Evolutionary conservation across 2,113 vertebrate species (phyloP).

Genomic region (Oryzias melastigma): DNA sequence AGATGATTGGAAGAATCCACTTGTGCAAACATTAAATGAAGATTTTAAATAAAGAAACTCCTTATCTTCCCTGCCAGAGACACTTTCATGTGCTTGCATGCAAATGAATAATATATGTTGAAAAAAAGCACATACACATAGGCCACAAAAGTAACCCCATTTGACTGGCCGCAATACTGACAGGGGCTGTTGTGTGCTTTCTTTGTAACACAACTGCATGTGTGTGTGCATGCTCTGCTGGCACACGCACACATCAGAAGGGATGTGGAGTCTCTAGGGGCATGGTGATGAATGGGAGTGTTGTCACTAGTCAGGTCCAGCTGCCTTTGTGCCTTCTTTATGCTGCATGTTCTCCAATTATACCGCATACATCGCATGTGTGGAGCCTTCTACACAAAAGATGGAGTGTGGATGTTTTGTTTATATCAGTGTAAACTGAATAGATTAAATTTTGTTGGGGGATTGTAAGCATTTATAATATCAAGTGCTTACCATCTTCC

Average conservation of each 20-base stretch:
- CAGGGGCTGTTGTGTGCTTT: constrained; percentile 49
- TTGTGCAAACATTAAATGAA: constrained; percentile 36
- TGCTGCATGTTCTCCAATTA: constrained; percentile 55
- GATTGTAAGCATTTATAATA: constrained; percentile 11
- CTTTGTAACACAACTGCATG: constrained; percentile 25
- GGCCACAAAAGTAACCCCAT: constrained; percentile 37
- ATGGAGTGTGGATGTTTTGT: constrained; percentile 27
- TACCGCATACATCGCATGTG: constrained; percentile 27
- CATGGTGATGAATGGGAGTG: constrained; percentile 72
- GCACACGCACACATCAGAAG: constrained; percentile 62
- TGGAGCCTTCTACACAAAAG: constrained; percentile 27
- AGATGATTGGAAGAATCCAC: constrained; percentile 49
- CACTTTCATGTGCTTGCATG: constrained; percentile 70
- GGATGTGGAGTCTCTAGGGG: constrained; percentile 68
- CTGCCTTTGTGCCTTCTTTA: constrained; percentile 70
- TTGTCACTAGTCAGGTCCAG: constrained; percentile 76
- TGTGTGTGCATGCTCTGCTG: constrained; percentile 23
- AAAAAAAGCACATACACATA: constrained; percentile 8
- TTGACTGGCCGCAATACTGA: constrained; percentile 47
- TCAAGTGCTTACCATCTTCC: too few species aligned
- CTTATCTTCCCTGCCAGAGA: constrained; percentile 75
- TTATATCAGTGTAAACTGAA: constrained; percentile 31
- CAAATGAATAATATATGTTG: constrained; percentile 77
- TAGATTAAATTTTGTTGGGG: constrained; percentile 14
- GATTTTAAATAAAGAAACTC: constrained; percentile 66